A percentile compares a stretch with the other conserved stretches of the same genome.
phyloP scores from a whole-genome alignment of 2,888 invertebrate genomes.

The Clepsis dumicolana region DNA sequence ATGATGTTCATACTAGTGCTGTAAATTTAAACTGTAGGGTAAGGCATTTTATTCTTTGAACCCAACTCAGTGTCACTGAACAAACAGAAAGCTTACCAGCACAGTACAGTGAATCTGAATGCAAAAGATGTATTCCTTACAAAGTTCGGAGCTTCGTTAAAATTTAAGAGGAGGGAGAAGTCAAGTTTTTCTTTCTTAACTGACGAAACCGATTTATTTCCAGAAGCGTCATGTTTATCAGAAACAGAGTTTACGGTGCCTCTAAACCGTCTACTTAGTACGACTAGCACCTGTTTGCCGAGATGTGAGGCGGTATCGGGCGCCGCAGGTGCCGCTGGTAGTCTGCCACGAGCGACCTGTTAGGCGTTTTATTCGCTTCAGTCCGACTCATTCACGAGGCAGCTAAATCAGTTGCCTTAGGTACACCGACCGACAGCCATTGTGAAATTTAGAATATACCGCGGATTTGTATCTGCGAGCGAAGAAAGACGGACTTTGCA shows the following conservation, averaged over 20 bases:
- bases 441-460: conserved; percentile 64
- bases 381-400: conserved; percentile 69
- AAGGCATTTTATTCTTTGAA: neutral
- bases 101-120: neutral
- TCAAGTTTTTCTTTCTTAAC: no score
- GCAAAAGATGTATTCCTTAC: no score
- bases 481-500: conserved; percentile 68
- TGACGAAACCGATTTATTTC: no score
- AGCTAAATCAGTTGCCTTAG: conserved; percentile 69
- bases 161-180: no score
- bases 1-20: neutral
- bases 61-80: neutral
- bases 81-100: neutral
- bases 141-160: no score
- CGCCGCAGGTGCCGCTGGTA: conserved; percentile 46
- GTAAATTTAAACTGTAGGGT: neutral
- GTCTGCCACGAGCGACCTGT: conserved; percentile 63
- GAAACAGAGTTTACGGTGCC: no score
- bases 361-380: conserved; percentile 67
- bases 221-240: no score
- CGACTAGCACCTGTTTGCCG: conserved; percentile 9
- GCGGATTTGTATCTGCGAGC: conserved; percentile 63
- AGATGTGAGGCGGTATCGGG: conserved; percentile 3
- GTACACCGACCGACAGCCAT: conserved; percentile 60
- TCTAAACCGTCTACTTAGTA: neutral